Evolutionary conservation across 1,140 invertebrate species (phyloP), one percentile per base, ranked within the genome.

Genomic region (Trichogramma pretiosum): DNA sequence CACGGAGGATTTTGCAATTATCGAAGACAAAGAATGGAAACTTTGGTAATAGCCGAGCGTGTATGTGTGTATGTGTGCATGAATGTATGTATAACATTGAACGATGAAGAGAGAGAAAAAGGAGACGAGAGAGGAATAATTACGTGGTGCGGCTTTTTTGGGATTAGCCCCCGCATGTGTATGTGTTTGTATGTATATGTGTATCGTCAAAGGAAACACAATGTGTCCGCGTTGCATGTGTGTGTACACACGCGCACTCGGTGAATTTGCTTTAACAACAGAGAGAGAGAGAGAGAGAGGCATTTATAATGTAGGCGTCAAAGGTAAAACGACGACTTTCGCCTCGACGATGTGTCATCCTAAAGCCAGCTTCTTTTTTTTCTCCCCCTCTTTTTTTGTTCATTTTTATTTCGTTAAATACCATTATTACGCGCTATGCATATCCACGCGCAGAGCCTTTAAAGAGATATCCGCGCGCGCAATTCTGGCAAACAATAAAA

Each of bases 301-400:
- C 48, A 50, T 50, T 50, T 50, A 46, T 45, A 50, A 50, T 50
- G 26, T n/a, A n/a, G n/a, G n/a, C n/a, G n/a, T 16, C 47, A 42
- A 16, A 21, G 24, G 30, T 37, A 8, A 40, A 40, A 32, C 32
- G 40, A 23, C 33, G 40, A n/a, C n/a, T n/a, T n/a, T n/a, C n/a
- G n/a, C n/a, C n/a, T n/a, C n/a, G n/a, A n/a, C n/a, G n/a, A n/a
- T n/a, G n/a, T n/a, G n/a, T n/a, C n/a, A n/a, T n/a, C n/a, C n/a
- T n/a, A n/a, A n/a, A n/a, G n/a, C n/a, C n/a, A n/a, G n/a, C n/a
- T n/a, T n/a, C n/a, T n/a, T n/a, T n/a, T n/a, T n/a, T n/a, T n/a
- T n/a, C n/a, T n/a, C n/a, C n/a, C n/a, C n/a, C n/a, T n/a, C n/a
- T n/a, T n/a, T n/a, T n/a, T n/a, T n/a, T n/a, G n/a, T n/a, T n/a